Conservation (phyloP, 2,888 invertebrate genomes). For the Gisinianus flammeolus region DNA sequence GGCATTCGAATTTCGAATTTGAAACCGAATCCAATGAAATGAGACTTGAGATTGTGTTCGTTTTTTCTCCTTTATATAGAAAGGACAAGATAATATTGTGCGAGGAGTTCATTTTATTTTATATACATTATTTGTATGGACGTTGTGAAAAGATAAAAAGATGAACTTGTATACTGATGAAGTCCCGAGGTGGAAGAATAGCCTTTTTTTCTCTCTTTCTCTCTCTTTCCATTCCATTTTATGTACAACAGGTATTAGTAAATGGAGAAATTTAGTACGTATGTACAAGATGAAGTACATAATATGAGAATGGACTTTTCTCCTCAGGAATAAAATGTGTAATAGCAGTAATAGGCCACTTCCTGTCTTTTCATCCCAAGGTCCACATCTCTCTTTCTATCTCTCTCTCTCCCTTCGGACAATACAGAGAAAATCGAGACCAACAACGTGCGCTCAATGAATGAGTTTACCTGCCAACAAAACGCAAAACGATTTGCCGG, state of each 20-base stretch:
- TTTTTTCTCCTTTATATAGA: neutral
- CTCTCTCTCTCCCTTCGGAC: neutral
- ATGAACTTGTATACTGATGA: neutral
- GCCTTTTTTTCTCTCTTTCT: neutral
- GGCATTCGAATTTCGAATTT: too few relatives aligned
- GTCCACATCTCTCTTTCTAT: conserved; percentile 20
- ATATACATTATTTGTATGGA: too few relatives aligned
- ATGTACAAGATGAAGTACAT: neutral
- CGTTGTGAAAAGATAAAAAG: neutral
- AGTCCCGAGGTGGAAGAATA: neutral
- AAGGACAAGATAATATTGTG: neutral
- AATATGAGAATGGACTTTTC: neutral
- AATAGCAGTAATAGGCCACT: conserved; percentile 48
- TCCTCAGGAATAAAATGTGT: conserved; percentile 2
- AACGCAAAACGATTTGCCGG: neutral
- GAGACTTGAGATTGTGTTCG: neutral
- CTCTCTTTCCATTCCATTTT: too few relatives aligned
- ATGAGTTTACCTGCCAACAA: conserved; percentile 8
- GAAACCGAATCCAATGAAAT: too few relatives aligned
- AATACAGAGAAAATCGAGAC: neutral
- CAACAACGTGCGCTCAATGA: conserved; percentile 13
- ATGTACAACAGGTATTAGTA: neutral
- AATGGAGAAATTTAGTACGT: neutral
- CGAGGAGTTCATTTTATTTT: too few relatives aligned
- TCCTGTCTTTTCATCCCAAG: conserved; percentile 52